Evolutionary conservation across 2,797 vertebrate genomes (phyloP), one percentile per base, ranked within the genome.

Genomic region (Neosalanx taihuensis): DNA sequence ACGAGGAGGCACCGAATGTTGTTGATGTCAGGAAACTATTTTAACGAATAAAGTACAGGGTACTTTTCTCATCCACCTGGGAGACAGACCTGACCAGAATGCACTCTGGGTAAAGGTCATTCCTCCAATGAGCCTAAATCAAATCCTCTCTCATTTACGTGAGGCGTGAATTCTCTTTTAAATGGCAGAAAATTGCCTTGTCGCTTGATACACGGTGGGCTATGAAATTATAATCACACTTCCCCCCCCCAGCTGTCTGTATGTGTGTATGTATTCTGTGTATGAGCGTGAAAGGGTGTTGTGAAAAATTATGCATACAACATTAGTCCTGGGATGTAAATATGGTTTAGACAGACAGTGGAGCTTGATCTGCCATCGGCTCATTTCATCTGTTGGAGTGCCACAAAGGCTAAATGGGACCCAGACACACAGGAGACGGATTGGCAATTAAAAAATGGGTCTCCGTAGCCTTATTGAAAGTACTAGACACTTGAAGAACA

Each of bases 101-200:
- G 84, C 91, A 78, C 85, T 82, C 82, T 87, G 87, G 70, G 80
- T 84, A 94, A 95, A 95, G 91, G 93, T 94, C 93, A 93, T 83
- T 84, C 83, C 84, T 91, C 90, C 89, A 82, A 78, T 84, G 83
- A 89, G 81, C 84, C 85, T 82, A 83, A 88, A 91, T 93, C 81
- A 83, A 91, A 87, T 90, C 85, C 81, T 72, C 69, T 58, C 76
- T 86, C 82, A 92, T 94, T 94, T 92, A 86, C 91, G 91, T 91
- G 82, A 82, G 76, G 85, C 85, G 85, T 89, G 90, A 92, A 93
- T 89, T 90, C 90, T 85, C 82, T 83, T 91, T 90, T 89, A 90
- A 87, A 85, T 83, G 81, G 84, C 72, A 78, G 83, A 86, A 88
- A 89, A 93, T 91, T 89, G 88, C 86, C 83, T 64, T 61, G 33